Conservation (phyloP, 2,888 invertebrate species). For the Steinernema carpocapsae region DNA sequence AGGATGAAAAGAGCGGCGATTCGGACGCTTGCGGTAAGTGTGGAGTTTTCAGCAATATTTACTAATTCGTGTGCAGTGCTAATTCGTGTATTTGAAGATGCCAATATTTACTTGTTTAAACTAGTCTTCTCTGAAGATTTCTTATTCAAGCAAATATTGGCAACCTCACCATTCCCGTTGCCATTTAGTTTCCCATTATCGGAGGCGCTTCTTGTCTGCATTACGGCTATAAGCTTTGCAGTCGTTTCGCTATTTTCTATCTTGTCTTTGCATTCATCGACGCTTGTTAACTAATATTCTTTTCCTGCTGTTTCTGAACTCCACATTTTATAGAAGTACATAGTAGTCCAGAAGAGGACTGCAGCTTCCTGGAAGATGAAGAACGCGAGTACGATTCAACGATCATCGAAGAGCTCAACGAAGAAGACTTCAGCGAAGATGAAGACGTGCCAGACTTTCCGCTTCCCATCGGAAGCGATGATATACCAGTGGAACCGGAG, state of each 20-base stretch:
- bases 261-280: neutral
- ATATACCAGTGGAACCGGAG: slow-evolving; percentile 46
- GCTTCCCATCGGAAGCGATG: slow-evolving; percentile 51
- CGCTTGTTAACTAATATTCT: no score
- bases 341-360: neutral
- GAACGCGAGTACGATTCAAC: neutral
- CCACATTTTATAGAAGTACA: no score
- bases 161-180: no score
- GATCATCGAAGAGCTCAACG: neutral
- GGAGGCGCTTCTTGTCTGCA: no score
- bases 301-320: no score
- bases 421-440: slow-evolving; percentile 12
- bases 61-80: neutral
- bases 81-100: neutral
- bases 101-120: neutral
- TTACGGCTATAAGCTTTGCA: no score
- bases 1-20: neutral
- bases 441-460: slow-evolving; percentile 38
- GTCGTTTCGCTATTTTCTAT: no score
- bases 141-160: no score
- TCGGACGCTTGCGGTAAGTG: neutral
- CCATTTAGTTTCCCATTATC: no score
- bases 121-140: neutral
- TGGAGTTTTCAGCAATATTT: neutral
- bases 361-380: neutral